phyloP scores from a whole-genome alignment of 2,113 vertebrate species.

The Corythaixoides concolor region DNA sequence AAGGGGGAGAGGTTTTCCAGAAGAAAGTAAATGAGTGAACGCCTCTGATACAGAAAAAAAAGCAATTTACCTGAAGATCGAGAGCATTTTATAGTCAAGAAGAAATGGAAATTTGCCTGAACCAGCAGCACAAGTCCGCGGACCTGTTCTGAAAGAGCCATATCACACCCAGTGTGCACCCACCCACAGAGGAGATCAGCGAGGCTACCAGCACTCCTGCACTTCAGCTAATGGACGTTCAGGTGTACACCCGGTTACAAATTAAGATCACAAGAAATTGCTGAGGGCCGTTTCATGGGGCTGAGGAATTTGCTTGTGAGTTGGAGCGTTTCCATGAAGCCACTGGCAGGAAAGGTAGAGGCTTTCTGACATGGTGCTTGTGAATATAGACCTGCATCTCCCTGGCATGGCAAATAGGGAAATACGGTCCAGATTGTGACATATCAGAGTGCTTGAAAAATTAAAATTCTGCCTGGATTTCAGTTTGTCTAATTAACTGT shows the following conservation, averaged over 20 bases:
- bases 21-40: neutral
- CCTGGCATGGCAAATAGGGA: neutral
- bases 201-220: neutral
- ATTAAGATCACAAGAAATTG: neutral
- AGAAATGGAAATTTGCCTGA: neutral
- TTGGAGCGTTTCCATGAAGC: neutral
- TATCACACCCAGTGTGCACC: neutral
- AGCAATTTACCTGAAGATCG: neutral
- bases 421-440: neutral
- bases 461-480: neutral
- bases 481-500: neutral
- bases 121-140: neutral
- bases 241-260: neutral
- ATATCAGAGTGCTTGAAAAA: neutral
- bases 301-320: neutral
- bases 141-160: neutral
- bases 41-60: neutral
- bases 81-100: neutral
- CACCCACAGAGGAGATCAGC: neutral
- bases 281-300: neutral
- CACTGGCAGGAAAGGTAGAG: neutral
- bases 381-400: neutral
- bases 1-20: neutral
- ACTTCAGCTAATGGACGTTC: neutral
- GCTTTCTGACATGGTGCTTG: neutral